These are phyloP conservation scores for Leptodactylus fuscus DNA, from an alignment of 2,113 vertebrate species.

Conservation along the genomic window DNA sequence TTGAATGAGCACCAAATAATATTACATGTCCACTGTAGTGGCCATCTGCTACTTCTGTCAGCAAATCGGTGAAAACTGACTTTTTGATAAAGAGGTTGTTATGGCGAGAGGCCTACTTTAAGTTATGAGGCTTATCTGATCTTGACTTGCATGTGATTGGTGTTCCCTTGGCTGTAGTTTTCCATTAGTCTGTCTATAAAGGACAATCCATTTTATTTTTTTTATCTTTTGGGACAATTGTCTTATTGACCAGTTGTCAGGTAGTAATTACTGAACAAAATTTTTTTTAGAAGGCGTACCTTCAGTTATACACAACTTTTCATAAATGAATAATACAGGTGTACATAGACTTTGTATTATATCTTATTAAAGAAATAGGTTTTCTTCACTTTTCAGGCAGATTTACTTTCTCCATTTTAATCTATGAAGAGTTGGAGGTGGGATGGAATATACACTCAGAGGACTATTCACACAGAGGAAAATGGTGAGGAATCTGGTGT, in stretches of 20 bases:
- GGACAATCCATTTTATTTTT: background rate
- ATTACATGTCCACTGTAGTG: background rate
- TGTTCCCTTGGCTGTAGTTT: background rate
- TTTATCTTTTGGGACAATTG: background rate
- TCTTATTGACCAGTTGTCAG: background rate
- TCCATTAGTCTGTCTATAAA: background rate
- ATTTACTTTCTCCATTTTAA: too few relatives aligned
- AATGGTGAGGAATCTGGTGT: too few relatives aligned
- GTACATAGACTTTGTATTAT: too few relatives aligned
- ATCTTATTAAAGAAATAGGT: too few relatives aligned
- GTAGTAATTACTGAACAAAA: background rate
- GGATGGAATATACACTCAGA: too few relatives aligned
- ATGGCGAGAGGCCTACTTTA: too few relatives aligned
- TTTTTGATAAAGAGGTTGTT: background rate
- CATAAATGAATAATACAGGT: too few relatives aligned
- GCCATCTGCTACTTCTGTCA: background rate
- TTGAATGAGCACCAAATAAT: background rate
- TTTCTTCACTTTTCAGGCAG: too few relatives aligned
- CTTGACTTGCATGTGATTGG: background rate
- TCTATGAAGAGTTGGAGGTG: too few relatives aligned
- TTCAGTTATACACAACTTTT: too few relatives aligned
- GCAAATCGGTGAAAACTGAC: background rate
- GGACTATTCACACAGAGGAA: too few relatives aligned
- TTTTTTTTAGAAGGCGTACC: too few relatives aligned
- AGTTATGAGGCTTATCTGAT: background rate